phyloP scores from a whole-genome alignment of 2,113 vertebrate species.

The Apistogramma diplotaenia region DNA sequence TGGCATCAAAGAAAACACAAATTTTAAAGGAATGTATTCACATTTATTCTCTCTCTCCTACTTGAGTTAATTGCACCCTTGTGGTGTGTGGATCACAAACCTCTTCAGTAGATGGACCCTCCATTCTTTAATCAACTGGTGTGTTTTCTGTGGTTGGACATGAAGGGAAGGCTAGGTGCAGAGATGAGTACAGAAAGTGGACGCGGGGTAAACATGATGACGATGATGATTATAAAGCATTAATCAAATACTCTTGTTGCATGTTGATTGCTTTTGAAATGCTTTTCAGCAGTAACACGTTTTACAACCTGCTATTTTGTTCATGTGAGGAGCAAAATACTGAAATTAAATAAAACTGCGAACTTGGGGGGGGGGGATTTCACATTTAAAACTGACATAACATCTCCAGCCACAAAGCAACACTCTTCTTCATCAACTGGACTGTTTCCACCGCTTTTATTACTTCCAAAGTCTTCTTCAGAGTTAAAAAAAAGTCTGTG shows the following conservation, averaged over 20 bases:
- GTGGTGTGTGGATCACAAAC: slow-evolving; percentile 34
- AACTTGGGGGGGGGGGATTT: neutral
- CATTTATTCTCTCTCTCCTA: neutral
- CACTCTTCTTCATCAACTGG: neutral
- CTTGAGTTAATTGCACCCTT: slow-evolving; percentile 62
- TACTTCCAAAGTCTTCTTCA: neutral
- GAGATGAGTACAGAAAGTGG: neutral
- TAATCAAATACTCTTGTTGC: neutral
- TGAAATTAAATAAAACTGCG: neutral
- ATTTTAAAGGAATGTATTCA: slow-evolving; percentile 16
- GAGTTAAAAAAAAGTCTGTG: neutral
- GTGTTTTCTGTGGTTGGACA: neutral
- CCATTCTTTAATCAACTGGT: slow-evolving; percentile 17
- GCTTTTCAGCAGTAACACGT: neutral
- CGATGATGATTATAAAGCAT: neutral
- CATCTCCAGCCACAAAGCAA: neutral
- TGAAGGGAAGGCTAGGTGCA: slow-evolving; percentile 2
- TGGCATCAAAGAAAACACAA: neutral
- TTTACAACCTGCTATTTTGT: neutral
- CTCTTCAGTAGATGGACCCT: slow-evolving; percentile 52
- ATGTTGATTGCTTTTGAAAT: neutral
- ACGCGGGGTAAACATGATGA: neutral
- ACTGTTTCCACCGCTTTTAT: neutral
- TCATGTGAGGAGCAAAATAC: neutral
- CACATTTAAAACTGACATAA: neutral